Base-by-base conservation (phyloP, 2,113 vertebrate species). In the Balaeniceps rex region DNA sequence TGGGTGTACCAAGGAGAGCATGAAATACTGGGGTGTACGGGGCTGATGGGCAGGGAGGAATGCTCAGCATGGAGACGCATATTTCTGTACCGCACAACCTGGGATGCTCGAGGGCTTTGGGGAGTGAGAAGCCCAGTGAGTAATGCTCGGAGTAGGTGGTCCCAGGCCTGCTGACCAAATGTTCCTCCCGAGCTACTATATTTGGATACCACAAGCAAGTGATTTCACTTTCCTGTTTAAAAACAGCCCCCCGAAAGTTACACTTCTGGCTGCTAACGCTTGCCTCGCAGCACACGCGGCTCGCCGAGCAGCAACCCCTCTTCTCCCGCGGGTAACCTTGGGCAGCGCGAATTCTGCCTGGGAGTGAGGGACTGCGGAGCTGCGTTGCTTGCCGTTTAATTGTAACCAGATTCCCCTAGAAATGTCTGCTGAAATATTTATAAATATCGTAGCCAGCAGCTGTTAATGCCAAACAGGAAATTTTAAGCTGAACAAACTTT, bases 391-490 rank as follows among this genome's bases (percentile, higher is more conserved):
- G 4, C 44, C 8, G 3, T 44, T 28, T 94, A 86, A 95, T 81
- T 51, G 82, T 19, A 95, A 96, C 93, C 93, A 98, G 84, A 83
- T 83, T 88, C 70, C 81, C 80, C 42, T 9, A 36, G 79, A 83
- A 77, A 60, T 26, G 95, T 93, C 95, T 96, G 93, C 83, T 96
- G 95, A 68, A 97, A 92, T 95, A 96, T 97, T 97, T 98, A 97
- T 96, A 97, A 96, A 96, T 83, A 90, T 40, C 52, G 28, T 51
- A 88, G 92, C 88, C 92, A 96, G 96, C 95, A 96, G 97, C 95
- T 98, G 97, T 91, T 95, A 40, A 81, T 64, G 92, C 94, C 94
- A 97, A 97, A 98, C 97, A 97, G 97, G 97, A 97, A 97, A 98
- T 95, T 96, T 97, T 96, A 77, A 93, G 94, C 92, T 96, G 96